Percentiles rank a stretch among this genome's conserved stretches.
Evolutionary conservation across 2,888 invertebrate species (phyloP).

Genomic region (Tinea trinotella): DNA sequence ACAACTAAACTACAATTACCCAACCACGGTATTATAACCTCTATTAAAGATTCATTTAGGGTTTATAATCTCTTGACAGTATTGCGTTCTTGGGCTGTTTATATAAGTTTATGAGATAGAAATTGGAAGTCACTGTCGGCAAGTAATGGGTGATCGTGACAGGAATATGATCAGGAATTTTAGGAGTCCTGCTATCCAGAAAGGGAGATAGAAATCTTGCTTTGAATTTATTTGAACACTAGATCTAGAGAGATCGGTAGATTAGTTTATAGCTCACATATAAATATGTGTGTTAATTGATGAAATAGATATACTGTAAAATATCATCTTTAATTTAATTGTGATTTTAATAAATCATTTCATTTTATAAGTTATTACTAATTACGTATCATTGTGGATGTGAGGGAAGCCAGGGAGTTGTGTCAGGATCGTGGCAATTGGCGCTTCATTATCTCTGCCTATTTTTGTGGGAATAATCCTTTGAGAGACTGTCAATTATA

Average conservation of each 20-base stretch:
- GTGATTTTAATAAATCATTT: no score
- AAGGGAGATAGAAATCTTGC: neutral
- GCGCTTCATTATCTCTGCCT: no score
- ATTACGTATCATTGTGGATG: no score
- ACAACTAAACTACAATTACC: conserved; percentile 22
- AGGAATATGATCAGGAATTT: conserved; percentile 57
- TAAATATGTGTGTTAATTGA: no score
- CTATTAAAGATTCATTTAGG: conserved; percentile 21
- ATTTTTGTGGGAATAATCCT: no score
- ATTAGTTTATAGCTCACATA: conserved; percentile 5
- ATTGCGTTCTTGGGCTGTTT: conserved; percentile 30
- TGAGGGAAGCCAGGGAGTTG: no score
- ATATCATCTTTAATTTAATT: no score
- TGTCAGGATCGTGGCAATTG: no score
- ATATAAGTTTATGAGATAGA: conserved; percentile 33
- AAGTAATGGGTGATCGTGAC: conserved; percentile 68
- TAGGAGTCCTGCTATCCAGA: neutral
- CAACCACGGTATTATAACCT: neutral
- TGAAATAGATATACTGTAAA: no score
- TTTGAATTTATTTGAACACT: neutral
- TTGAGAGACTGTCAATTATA: no score
- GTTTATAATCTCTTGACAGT: conserved; percentile 28
- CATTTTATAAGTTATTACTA: no score
- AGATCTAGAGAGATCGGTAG: neutral
- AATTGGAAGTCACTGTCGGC: conserved; percentile 71